phyloP scores from a whole-genome alignment of 2,797 vertebrate genomes.

The Diplodus puntazzo region DNA sequence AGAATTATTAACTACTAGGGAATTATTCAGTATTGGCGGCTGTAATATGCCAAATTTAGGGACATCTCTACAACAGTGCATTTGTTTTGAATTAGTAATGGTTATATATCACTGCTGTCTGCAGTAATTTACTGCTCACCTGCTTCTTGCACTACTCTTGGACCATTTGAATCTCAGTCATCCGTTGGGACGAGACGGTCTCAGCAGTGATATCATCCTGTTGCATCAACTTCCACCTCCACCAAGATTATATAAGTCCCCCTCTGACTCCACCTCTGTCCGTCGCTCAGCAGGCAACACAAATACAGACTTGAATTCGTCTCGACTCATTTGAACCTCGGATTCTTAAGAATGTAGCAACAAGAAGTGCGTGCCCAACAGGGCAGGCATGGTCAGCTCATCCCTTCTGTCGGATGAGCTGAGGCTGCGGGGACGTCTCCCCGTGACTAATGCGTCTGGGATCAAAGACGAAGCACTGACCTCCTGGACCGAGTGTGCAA shows the following conservation, averaged over 20 bases:
- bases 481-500: slow-evolving; percentile 24
- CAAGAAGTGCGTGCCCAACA: slow-evolving; percentile 33
- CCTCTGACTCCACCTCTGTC: slow-evolving; percentile 7
- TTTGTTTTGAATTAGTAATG: slow-evolving; percentile 20
- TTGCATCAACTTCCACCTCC: slow-evolving; percentile 53
- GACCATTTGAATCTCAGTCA: slow-evolving; percentile 35
- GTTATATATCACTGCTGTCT: slow-evolving; percentile 6
- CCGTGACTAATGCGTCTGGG: slow-evolving; percentile 25
- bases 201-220: slow-evolving; percentile 49
- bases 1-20: too few species aligned
- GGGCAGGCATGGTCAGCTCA: slow-evolving; percentile 2
- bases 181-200: slow-evolving; percentile 35
- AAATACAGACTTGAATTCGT: slow-evolving; percentile 50
- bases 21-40: not conserved
- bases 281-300: slow-evolving; percentile 35
- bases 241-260: slow-evolving; percentile 38
- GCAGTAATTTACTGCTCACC: slow-evolving; percentile 36
- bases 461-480: slow-evolving; percentile 18
- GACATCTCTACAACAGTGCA: not conserved
- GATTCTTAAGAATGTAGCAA: slow-evolving; percentile 39
- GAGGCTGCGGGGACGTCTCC: not conserved
- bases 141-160: slow-evolving; percentile 3
- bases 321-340: slow-evolving; percentile 24
- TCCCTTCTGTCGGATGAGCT: slow-evolving; percentile 24
- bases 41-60: not conserved